A percentile compares a stretch with the other conserved stretches of the same genome.
Evolutionary conservation across 2,797 vertebrate species (phyloP).

Genomic region (Propithecus deckenii): DNA sequence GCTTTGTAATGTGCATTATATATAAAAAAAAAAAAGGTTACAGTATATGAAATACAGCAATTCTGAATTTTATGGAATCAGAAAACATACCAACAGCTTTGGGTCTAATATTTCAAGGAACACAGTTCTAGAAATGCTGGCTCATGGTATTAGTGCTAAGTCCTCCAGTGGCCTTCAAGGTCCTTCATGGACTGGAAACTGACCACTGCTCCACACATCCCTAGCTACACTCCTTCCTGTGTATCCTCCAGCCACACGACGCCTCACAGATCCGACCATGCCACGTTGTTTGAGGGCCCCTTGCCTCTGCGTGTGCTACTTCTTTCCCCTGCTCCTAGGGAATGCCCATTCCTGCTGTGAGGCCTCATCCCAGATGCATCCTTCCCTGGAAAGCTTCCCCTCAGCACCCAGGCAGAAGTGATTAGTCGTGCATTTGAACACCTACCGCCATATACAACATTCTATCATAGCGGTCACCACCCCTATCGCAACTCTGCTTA

Average conservation of each 20-base stretch:
- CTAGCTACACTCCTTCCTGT: neutral
- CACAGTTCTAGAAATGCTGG: neutral
- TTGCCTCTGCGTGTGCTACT: neutral
- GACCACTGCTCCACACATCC: neutral
- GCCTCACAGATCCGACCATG: fast-evolving
- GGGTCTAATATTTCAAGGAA: neutral
- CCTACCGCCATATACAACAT: no score
- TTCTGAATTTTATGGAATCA: neutral
- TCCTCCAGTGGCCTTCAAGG: neutral
- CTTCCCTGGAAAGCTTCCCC: neutral
- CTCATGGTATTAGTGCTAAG: neutral
- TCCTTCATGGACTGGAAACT: neutral
- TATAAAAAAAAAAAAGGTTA: neutral
- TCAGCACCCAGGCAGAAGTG: neutral
- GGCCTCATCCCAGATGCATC: neutral
- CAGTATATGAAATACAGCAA: neutral
- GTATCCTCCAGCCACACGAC: neutral
- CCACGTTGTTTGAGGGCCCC: fast-evolving
- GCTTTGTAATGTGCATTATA: neutral
- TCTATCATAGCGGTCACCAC: neutral
- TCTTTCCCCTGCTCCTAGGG: neutral
- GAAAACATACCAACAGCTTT: neutral
- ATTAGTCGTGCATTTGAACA: neutral
- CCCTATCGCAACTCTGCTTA: neutral
- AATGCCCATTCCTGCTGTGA: neutral